Evolutionary conservation across 2,113 vertebrate genomes (phyloP).

Genomic region (Anseranas semipalmata): DNA sequence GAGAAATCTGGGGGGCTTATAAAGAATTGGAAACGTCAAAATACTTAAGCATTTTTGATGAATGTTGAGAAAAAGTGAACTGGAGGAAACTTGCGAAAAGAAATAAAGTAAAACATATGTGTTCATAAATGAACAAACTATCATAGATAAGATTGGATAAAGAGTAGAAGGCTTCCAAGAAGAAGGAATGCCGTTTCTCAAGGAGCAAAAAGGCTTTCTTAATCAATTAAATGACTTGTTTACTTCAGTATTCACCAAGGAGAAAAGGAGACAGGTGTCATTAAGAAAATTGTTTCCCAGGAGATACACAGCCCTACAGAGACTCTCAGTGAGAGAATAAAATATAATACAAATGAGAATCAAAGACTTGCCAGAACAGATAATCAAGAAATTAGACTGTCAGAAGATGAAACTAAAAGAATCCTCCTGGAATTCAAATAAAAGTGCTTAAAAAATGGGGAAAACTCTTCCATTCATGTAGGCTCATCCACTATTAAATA

Average conservation of each 20-base stretch:
- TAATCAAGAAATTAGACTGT: constrained; percentile 18
- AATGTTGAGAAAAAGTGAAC: background rate
- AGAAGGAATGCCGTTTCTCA: background rate
- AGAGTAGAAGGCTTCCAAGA: background rate
- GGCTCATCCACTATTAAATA: background rate
- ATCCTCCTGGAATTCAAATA: constrained; percentile 1
- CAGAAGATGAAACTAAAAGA: background rate
- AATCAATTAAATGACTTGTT: constrained; percentile 58
- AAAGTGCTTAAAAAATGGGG: constrained; percentile 15
- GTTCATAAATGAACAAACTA: background rate
- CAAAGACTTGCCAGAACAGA: constrained; percentile 35
- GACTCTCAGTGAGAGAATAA: background rate
- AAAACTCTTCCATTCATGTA: constrained; percentile 7
- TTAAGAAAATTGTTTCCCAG: constrained; percentile 50
- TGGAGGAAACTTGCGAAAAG: background rate
- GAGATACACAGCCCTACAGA: background rate
- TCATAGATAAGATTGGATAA: background rate
- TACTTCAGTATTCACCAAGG: constrained; percentile 49
- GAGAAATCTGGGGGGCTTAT: background rate
- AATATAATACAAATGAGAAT: constrained; percentile 19
- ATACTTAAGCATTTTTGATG: background rate
- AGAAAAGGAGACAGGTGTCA: constrained; percentile 45
- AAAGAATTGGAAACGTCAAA: background rate
- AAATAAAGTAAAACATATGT: background rate
- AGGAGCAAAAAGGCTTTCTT: background rate